Base-by-base conservation (phyloP, 2,797 vertebrate species). In the Lagodon rhomboides region DNA sequence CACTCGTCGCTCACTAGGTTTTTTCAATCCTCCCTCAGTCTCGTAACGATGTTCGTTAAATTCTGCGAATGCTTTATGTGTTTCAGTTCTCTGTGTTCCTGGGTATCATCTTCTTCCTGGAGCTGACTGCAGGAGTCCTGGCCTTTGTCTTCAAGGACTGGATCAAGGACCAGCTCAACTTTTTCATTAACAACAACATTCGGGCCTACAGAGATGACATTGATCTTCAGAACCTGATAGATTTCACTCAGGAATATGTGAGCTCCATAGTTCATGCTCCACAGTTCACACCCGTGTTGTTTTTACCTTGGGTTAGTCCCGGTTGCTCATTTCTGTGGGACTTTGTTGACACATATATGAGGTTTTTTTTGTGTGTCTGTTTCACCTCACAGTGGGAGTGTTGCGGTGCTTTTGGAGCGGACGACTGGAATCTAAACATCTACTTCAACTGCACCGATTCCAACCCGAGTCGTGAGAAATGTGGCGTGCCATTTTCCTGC, bases 381-480 rank as follows among this genome's bases (percentile, higher is more conserved):
- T 78, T 88, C 30, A 70, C 69, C 60, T 91, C 91, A 34, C 77
- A 99, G 98, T 99, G 98, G 98, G 97, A 99, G 82, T 99, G 98
- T 88, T 99, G 98, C 89, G 98, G 98, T 71, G 98, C 98, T 68
- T 99, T 98, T 85, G 97, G 97, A 87, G 97, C 98, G 0, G 96
- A 98, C 49, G 98, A 99, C 92, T 99, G 98, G 98, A 97, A 99
- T 94, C 94, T 99, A 92, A 99, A 99, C 93, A 98, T 99, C 94
- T 99, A 99, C 95, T 99, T 99, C 92, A 99, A 99, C 94, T 99
- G 98, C 95, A 99, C 98, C n/a, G 98, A 99, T 90, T 95, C 96
- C 68, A 99, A 99, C 0, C 97, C 98, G 17, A 99, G 98, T 84
- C 95, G 98, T 82, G 98, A 99, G 87, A 97, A 97, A 81, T 99